phyloP scores from a whole-genome alignment of 2,797 vertebrate genomes.

The Salarias fasciatus region DNA sequence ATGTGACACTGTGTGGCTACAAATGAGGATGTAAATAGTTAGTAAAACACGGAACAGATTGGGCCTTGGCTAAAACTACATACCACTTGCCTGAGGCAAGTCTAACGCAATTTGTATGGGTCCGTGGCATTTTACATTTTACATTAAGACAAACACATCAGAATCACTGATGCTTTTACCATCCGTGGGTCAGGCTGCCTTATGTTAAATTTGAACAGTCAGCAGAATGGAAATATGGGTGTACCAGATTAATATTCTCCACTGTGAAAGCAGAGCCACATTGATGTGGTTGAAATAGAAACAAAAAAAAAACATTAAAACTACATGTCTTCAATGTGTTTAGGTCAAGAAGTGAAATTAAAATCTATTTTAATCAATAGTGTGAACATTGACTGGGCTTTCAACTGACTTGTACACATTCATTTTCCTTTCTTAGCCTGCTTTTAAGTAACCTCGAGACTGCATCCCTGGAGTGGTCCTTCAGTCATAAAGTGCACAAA shows the following conservation, averaged over 20 bases:
- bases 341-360: neutral
- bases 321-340: neutral
- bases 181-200: neutral
- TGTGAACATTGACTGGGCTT: neutral
- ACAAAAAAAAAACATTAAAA: too few relatives aligned
- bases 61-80: conserved; percentile 7
- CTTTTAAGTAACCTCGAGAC: neutral
- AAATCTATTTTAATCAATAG: neutral
- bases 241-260: neutral
- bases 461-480: conserved; percentile 3
- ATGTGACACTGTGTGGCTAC: conserved; percentile 34
- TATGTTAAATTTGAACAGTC: conserved; percentile 2
- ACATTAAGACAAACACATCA: conserved; percentile 1
- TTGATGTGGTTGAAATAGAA: neutral
- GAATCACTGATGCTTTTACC: conserved; percentile 12
- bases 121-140: neutral
- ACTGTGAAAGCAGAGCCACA: neutral
- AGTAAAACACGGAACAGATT: conserved; percentile 35
- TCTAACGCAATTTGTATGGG: conserved; percentile 1
- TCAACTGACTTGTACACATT: neutral
- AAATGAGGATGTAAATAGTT: conserved; percentile 56
- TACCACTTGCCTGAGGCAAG: neutral
- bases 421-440: neutral
- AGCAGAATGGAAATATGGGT: neutral
- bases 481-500: conserved; percentile 18